Base-by-base conservation (phyloP, 2,797 vertebrate genomes). In the Amblyraja radiata region DNA sequence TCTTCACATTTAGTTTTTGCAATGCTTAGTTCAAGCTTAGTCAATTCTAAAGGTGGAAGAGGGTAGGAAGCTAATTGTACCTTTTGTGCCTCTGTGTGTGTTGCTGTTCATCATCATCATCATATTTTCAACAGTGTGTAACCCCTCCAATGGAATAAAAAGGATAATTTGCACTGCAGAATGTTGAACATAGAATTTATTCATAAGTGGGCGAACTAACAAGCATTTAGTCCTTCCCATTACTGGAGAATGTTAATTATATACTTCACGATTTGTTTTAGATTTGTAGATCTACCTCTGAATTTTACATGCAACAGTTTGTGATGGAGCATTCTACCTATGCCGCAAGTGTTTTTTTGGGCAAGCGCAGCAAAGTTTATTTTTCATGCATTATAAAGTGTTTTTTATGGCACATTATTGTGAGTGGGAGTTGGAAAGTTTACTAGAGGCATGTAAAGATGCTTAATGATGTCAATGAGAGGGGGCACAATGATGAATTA, bases 371-470 rank as follows among this genome's bases (percentile, higher is more conserved):
- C 68, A n/a, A 68, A 68, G 84, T 88, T 88, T 91, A 74, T 91
- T 91, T 54, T 91, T 74, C 71, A 63, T 91, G 90, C 71, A 91
- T 91, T 71, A 74, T 74, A 46, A 13, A 28, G 65, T 91, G 39
- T 91, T 91, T 74, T 91, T 91, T 25, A 54, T 74, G 71, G 65
- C 71, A 54, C 65, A 74, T 74, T 74, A 91, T 91, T 91, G 68
- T 71, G 71, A 74, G 71, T 91, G 90, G 68, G 71, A 74, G 68
- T 91, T 91, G 68, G 32, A 88, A 88, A 91, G 71, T 71, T 91
- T 74, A 91, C 39, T 91, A 54, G 65, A 65, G 88, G 90, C 65
- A 91, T 91, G 68, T 39, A 54, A 54, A 32, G 36, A 91, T 73
- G 90, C 65, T 88, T 74, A 25, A 36, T 74, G 39, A 74, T 91